phyloP scores from a whole-genome alignment of 2,888 invertebrate genomes.

The Phortica okadai region DNA sequence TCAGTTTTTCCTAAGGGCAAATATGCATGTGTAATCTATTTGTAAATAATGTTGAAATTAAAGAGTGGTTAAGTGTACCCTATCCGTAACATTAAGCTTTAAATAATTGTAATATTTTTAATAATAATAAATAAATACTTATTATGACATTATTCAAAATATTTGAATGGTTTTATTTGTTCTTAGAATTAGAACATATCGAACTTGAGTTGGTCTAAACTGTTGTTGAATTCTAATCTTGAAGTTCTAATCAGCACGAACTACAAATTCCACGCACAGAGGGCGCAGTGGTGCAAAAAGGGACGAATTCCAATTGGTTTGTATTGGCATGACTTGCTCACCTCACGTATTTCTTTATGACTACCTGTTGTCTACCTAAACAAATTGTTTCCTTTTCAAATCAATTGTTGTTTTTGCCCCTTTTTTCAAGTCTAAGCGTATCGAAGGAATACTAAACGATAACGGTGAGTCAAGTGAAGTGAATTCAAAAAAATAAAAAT shows the following conservation, averaged over 20 bases:
- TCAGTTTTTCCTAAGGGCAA: conserved; percentile 13
- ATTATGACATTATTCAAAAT: too few relatives aligned
- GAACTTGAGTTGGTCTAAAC: too few relatives aligned
- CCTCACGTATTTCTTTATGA: not conserved
- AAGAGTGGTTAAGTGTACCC: conserved; percentile 46
- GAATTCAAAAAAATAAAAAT: conserved; percentile 12
- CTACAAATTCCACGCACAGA: not conserved
- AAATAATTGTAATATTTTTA: conserved; percentile 59
- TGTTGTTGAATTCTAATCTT: not conserved
- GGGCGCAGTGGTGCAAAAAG: not conserved
- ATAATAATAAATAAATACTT: not conserved
- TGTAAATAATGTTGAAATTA: conserved; percentile 38
- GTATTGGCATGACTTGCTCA: not conserved
- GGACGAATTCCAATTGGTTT: conserved; percentile 2
- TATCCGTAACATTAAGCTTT: conserved; percentile 59
- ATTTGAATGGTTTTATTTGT: too few relatives aligned
- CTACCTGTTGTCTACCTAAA: not conserved
- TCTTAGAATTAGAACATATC: too few relatives aligned
- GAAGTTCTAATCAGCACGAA: not conserved
- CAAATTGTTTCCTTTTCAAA: too few relatives aligned
- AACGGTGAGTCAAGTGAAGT: conserved; percentile 41
- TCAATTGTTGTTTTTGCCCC: too few relatives aligned
- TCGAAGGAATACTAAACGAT: conserved; percentile 42
- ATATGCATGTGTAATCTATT: conserved; percentile 7
- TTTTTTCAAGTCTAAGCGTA: not conserved